Conservation (phyloP, 1,140 invertebrate species). For the Pararge aegeria region DNA sequence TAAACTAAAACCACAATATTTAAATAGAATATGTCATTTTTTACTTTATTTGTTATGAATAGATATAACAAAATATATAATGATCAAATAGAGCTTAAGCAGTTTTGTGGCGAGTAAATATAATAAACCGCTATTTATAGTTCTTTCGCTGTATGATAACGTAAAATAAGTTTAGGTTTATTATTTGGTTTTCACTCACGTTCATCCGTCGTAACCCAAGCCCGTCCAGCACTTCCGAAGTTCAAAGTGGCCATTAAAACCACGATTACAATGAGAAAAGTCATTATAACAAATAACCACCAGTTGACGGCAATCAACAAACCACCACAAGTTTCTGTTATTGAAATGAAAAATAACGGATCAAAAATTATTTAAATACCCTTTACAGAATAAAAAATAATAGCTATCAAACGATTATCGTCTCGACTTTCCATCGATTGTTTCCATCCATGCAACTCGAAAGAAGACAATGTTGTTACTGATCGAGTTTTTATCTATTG, state of each 20-base stretch:
- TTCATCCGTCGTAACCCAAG: conserved; percentile 49
- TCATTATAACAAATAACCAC: conserved; percentile 1
- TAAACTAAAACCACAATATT: too few relatives aligned
- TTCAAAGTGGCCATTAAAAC: background rate
- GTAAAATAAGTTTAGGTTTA: too few relatives aligned
- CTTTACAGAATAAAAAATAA: background rate
- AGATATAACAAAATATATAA: too few relatives aligned
- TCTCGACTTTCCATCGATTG: background rate
- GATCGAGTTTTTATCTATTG: background rate
- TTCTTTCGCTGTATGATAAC: too few relatives aligned
- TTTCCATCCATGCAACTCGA: background rate
- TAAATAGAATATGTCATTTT: too few relatives aligned
- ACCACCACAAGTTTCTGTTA: background rate
- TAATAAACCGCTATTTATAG: too few relatives aligned
- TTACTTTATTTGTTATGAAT: too few relatives aligned
- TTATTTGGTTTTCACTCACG: conserved; percentile 36
- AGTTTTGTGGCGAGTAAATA: too few relatives aligned
- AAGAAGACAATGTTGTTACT: background rate
- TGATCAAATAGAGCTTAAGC: too few relatives aligned
- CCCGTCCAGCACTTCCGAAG: conserved; percentile 10
- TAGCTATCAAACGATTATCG: too few relatives aligned
- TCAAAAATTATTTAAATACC: background rate
- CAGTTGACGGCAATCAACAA: background rate
- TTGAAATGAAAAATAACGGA: background rate
- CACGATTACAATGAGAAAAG: conserved; percentile 2